Base-by-base conservation (phyloP, 2,797 vertebrate genomes). In the Steatocranus sp. region DNA sequence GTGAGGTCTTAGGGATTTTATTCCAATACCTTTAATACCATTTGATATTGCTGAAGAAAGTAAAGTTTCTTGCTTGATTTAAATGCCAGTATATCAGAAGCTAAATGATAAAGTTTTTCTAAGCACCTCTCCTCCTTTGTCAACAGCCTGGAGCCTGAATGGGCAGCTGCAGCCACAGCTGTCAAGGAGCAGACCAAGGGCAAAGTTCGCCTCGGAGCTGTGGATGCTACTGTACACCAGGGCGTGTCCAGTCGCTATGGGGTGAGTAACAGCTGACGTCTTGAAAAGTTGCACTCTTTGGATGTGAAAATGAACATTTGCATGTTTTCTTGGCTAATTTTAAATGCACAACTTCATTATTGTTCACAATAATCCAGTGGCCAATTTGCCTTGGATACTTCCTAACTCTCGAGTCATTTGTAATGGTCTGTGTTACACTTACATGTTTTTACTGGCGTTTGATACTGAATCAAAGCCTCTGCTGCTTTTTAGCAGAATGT, bases 131-230 rank as follows among this genome's bases (percentile, higher is more conserved):
- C 11, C 10, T 34, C 36, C 49, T 54, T 70, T 51, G 78, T 82
- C 18, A 1, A 1, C 75, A 99, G 98, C 87, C 91, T 99, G 83
- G 98, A 99, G 94, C 98, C 98, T 2, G 98, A 99, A 89, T 99
- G 99, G 99, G 96, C 97, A 8, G 97, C 98, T 27, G 98, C 98
- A 14, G 98, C 98, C 73, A 75, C 97, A 3, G 97, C 97, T 75
- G 96, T 99, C 32, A 98, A 97, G 85, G 98, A 98, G 43, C 97
- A 99, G 87, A 99, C 98, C 3, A 97, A 98, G 82, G 98, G 98
- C 50, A 98, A 96, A 93, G 97, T 99, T 63, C 98, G 96, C 38
- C 96, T 99, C 8, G 98, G 97, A 20, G 98, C 97, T 1, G 95
- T 99, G 80, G 99, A 99, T 38, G 98, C 98, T 25, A 99, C 98